Percentiles rank a stretch among this genome's conserved stretches.
phyloP scores from a whole-genome alignment of 1,140 invertebrate species.

The Dreissena polymorpha region DNA sequence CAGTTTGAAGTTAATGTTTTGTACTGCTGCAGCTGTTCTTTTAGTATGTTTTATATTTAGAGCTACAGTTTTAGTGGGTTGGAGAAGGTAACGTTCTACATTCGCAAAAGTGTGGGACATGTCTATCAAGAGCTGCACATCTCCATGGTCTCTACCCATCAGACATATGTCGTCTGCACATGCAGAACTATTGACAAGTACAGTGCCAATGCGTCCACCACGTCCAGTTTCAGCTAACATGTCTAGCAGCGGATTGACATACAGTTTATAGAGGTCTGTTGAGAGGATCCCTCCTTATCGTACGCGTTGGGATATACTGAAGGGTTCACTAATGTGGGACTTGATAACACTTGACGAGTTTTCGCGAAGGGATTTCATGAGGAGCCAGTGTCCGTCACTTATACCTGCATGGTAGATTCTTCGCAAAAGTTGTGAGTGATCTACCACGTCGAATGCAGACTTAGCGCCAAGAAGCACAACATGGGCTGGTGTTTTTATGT shows the following conservation, averaged over 20 bases:
- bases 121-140: not conserved
- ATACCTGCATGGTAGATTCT: not conserved
- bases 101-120: not conserved
- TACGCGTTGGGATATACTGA: slow-evolving; percentile 9
- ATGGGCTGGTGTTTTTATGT: not conserved
- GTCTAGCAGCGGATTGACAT: slow-evolving; percentile 25
- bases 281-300: slow-evolving; percentile 39
- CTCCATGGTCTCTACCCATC: not conserved
- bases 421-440: not conserved
- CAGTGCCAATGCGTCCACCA: slow-evolving; percentile 21
- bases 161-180: slow-evolving; percentile 38
- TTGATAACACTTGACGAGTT: not conserved
- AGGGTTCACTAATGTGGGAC: not conserved
- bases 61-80: slow-evolving; percentile 31
- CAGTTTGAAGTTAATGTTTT: slow-evolving; percentile 8
- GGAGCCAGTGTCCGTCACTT: not conserved
- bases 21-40: too few relatives aligned
- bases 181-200: not conserved
- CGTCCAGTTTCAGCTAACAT: not conserved
- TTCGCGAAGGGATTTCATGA: not conserved
- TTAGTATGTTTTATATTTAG: not conserved
- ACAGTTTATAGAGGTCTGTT: slow-evolving; percentile 39
- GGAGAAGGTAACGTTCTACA: slow-evolving; percentile 13
- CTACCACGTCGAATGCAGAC: slow-evolving; percentile 21
- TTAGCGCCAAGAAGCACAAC: slow-evolving; percentile 7